Conservation (phyloP, 1,140 invertebrate species). For the Lethocerus indicus region DNA sequence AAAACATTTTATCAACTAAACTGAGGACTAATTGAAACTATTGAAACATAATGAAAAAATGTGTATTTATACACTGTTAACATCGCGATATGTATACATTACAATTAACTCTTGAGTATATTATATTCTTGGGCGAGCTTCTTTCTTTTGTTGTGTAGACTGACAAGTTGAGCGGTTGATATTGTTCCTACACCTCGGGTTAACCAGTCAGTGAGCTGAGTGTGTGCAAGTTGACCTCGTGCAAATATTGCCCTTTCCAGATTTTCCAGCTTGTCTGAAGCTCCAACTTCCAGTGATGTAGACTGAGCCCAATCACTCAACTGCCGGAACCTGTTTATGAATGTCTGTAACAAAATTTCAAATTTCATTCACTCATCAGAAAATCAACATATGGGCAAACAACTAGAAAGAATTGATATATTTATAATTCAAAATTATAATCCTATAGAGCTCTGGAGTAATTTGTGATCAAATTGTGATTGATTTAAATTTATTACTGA, state of each 20-base stretch:
- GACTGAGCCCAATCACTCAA: constrained; percentile 35
- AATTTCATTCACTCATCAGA: not conserved
- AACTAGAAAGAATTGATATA: too few species aligned
- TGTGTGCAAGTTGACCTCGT: constrained; percentile 27
- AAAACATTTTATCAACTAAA: too few species aligned
- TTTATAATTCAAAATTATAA: not conserved
- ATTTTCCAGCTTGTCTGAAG: constrained; percentile 30
- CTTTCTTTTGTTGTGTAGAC: constrained; percentile 34
- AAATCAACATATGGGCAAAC: not conserved
- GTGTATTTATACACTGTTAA: too few species aligned
- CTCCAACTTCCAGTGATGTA: constrained; percentile 25
- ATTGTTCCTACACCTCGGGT: constrained; percentile 29
- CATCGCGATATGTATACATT: too few species aligned
- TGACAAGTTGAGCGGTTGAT: constrained; percentile 30
- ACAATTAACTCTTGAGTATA: too few species aligned
- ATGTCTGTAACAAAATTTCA: constrained; percentile 22
- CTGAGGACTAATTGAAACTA: too few species aligned
- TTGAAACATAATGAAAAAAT: too few species aligned
- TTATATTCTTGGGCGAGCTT: constrained; percentile 16
- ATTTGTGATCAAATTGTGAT: not conserved
- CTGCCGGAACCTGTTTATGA: constrained; percentile 29
- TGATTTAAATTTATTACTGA: not conserved
- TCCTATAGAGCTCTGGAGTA: too few species aligned
- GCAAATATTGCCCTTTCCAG: constrained; percentile 31
- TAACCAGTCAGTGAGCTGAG: constrained; percentile 31